phyloP scores from a whole-genome alignment of 2,888 invertebrate species.

The Pseudococcus jackbeardsleyi region DNA sequence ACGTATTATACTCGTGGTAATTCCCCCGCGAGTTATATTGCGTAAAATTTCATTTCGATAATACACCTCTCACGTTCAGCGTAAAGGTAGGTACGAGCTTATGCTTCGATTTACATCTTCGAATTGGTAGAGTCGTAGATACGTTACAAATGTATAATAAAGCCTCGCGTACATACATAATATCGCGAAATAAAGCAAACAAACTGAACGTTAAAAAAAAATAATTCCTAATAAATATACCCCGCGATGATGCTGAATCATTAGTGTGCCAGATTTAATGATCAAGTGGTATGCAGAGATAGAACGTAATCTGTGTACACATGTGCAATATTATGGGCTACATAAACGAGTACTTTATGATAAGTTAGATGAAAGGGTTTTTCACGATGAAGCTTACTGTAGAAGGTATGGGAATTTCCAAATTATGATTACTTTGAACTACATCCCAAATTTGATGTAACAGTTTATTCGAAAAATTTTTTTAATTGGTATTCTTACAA shows the following conservation, averaged over 20 bases:
- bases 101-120: neutral
- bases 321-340: neutral
- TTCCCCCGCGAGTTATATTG: slow-evolving; percentile 7
- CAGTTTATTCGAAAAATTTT: too few species aligned
- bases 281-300: neutral
- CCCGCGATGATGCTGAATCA: neutral
- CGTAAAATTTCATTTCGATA: slow-evolving; percentile 22
- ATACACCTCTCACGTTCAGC: neutral
- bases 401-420: too few species aligned
- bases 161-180: neutral
- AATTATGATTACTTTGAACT: too few species aligned
- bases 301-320: neutral
- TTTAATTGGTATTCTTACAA: too few species aligned
- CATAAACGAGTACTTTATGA: too few species aligned
- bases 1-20: neutral
- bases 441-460: too few species aligned
- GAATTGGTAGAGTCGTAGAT: neutral
- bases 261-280: neutral
- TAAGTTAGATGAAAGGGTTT: too few species aligned
- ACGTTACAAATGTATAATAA: neutral
- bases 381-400: too few species aligned
- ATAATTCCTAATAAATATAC: neutral
- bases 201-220: neutral
- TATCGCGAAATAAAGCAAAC: neutral
- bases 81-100: neutral